Conservation (phyloP, 2,888 invertebrate species). For the Cartodere bifasciata region DNA sequence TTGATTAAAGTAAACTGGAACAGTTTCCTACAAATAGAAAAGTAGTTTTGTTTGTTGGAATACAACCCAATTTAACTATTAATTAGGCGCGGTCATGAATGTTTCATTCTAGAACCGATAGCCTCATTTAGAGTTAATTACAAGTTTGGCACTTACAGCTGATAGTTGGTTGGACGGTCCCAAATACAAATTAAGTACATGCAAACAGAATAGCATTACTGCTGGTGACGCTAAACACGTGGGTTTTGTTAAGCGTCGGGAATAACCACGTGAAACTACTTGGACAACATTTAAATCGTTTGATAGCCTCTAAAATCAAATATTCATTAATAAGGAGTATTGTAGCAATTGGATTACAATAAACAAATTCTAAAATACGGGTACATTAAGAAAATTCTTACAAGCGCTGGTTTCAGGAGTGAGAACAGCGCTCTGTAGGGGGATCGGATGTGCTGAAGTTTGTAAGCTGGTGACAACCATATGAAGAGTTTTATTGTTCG, state of each 20-base stretch:
- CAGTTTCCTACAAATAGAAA: constrained; percentile 26
- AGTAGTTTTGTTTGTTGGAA: constrained; percentile 13
- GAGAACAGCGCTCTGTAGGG: constrained; percentile 53
- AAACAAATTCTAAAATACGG: too few species aligned
- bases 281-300: constrained; percentile 25
- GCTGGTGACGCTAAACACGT: constrained; percentile 26
- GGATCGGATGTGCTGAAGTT: constrained; percentile 42
- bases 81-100: too few species aligned
- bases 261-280: constrained; percentile 21
- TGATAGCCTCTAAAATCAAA: constrained; percentile 19
- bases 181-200: constrained; percentile 25
- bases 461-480: constrained; percentile 41
- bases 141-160: constrained; percentile 24
- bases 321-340: not conserved
- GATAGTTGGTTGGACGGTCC: constrained; percentile 29
- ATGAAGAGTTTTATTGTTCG: constrained; percentile 39
- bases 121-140: not conserved
- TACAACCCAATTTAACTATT: too few species aligned
- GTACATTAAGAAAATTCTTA: too few species aligned
- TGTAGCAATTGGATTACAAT: too few species aligned
- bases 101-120: too few species aligned
- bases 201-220: constrained; percentile 25
- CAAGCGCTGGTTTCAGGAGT: constrained; percentile 41
- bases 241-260: constrained; percentile 21
- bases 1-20: constrained; percentile 29